phyloP scores from a whole-genome alignment of 2,113 vertebrate genomes.

The Chunga burmeisteri region DNA sequence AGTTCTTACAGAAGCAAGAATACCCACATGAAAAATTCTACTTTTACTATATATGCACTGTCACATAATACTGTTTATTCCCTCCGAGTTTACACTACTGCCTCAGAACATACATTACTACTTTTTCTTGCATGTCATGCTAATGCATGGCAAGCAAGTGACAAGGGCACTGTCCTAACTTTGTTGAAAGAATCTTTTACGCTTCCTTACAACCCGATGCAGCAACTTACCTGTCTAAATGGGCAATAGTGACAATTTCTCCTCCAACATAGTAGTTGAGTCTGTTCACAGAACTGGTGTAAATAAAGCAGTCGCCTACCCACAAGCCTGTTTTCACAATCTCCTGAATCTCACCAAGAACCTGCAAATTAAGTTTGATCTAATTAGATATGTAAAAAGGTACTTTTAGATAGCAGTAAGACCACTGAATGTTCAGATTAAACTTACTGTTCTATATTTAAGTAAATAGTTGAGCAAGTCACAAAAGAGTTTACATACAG shows the following conservation, averaged over 20 bases:
- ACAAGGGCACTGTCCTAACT: neutral
- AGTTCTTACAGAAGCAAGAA: neutral
- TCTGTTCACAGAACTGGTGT: slow-evolving; percentile 98
- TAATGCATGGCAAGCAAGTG: neutral
- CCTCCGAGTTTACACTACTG: neutral
- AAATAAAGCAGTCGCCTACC: slow-evolving; percentile 99
- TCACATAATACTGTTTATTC: neutral
- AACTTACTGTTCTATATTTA: neutral
- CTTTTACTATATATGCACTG: neutral
- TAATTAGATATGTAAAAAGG: neutral
- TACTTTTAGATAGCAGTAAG: neutral
- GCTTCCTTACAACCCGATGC: neutral
- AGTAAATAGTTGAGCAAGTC: neutral
- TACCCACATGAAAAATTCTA: neutral
- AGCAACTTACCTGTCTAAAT: slow-evolving; percentile 88
- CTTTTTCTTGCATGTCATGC: neutral
- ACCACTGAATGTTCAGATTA: neutral
- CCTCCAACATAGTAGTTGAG: slow-evolving; percentile 98
- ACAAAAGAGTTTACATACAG: neutral
- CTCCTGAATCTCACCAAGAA: slow-evolving; percentile 98
- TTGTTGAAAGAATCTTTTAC: neutral
- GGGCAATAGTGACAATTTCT: slow-evolving; percentile 98
- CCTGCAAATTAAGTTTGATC: slow-evolving; percentile 69
- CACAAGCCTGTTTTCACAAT: slow-evolving; percentile 97
- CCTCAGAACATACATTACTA: neutral